Evolutionary conservation across 2,888 invertebrate species (phyloP).

Genomic region (Calephelis perditalis): DNA sequence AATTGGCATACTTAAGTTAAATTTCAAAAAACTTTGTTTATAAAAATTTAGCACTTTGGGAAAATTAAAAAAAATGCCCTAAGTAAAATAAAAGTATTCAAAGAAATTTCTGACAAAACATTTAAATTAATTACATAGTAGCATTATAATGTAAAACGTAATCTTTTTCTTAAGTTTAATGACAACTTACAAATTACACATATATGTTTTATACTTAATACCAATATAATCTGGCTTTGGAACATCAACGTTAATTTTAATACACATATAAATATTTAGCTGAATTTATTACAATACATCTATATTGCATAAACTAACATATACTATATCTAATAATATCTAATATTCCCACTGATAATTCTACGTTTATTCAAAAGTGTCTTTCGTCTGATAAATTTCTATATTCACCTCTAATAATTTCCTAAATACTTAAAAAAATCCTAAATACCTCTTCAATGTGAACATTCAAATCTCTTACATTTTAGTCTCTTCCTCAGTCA

Average conservation of each 20-base stretch:
- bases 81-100: too few relatives aligned
- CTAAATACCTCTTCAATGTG: neutral
- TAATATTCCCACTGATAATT: neutral
- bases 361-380: neutral
- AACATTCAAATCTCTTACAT: constrained; percentile 7
- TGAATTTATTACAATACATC: constrained; percentile 2
- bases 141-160: too few relatives aligned
- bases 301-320: constrained; percentile 5
- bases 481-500: constrained; percentile 42
- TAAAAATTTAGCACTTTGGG: too few relatives aligned
- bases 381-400: constrained; percentile 7
- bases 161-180: too few relatives aligned
- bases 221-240: constrained; percentile 2
- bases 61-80: too few relatives aligned
- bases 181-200: too few relatives aligned
- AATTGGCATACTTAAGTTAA: too few relatives aligned
- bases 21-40: too few relatives aligned
- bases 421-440: neutral
- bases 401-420: neutral
- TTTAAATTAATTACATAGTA: too few relatives aligned
- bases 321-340: neutral
- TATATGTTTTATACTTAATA: too few relatives aligned
- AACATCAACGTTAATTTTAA: constrained; percentile 3
- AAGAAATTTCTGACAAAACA: too few relatives aligned
- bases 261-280: constrained; percentile 8